A percentile compares a stretch with the other conserved stretches of the same genome.
These are phyloP conservation scores for Catotricha subobsoleta DNA, from an alignment of 2,888 invertebrate genomes.

Conservation along the genomic window DNA sequence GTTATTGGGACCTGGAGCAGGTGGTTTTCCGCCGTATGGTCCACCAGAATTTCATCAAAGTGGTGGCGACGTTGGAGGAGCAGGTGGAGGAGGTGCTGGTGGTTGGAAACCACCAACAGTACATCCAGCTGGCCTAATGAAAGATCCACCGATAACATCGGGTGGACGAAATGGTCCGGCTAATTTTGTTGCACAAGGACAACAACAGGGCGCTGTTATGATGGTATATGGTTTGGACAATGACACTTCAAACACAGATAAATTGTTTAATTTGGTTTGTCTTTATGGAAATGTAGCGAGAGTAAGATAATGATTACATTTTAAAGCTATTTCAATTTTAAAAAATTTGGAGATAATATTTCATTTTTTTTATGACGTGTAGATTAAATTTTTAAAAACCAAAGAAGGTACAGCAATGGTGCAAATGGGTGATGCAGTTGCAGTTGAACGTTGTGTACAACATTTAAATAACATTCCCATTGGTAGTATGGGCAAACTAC, in stretches of 20 bases:
- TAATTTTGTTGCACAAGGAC: conserved; percentile 27
- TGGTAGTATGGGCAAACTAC: conserved; percentile 45
- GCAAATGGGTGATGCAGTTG: conserved; percentile 91
- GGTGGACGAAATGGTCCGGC: conserved; percentile 29
- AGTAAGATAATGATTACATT: conserved; percentile 38
- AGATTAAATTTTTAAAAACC: conserved; percentile 93
- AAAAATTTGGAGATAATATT: conserved; percentile 4
- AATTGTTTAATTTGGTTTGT: conserved; percentile 95
- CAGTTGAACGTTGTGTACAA: conserved; percentile 87
- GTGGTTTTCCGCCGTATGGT: too few relatives aligned
- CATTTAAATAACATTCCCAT: conserved; percentile 88
- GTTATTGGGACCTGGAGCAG: too few relatives aligned
- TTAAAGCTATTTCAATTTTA: neutral
- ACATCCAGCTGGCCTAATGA: conserved; percentile 37
- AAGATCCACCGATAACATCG: conserved; percentile 36
- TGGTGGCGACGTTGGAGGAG: too few relatives aligned
- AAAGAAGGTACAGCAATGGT: conserved; percentile 99
- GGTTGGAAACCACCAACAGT: conserved; percentile 29
- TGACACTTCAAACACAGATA: conserved; percentile 85
- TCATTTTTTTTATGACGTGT: conserved; percentile 13
- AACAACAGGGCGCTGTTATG: conserved; percentile 64
- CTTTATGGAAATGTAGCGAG: conserved; percentile 95
- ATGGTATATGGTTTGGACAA: conserved; percentile 97
- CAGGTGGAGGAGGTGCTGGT: too few relatives aligned
- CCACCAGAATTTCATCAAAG: too few relatives aligned